These are phyloP conservation scores for Agraylea sexmaculata DNA, from an alignment of 1,140 invertebrate species.

Conservation along the genomic window DNA sequence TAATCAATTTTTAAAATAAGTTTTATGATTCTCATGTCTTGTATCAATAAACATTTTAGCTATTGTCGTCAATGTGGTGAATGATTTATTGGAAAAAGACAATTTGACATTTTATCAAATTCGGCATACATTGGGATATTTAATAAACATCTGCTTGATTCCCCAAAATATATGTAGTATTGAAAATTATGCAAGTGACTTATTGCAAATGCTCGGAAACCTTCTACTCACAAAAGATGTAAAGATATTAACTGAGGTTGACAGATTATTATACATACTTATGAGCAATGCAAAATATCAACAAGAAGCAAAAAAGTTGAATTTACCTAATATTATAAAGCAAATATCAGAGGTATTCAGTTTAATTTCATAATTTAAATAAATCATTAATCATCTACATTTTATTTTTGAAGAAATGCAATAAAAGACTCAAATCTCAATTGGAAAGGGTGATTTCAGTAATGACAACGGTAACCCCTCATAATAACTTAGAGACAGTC, in stretches of 20 bases:
- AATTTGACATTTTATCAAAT: conserved; percentile 15
- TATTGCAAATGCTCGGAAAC: conserved; percentile 11
- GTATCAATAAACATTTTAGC: conserved; percentile 11
- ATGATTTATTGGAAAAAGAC: conserved; percentile 13
- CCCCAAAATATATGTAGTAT: conserved; percentile 10
- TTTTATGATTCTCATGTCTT: neutral
- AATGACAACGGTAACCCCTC: conserved; percentile 11
- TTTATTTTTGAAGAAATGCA: conserved; percentile 12
- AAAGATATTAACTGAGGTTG: conserved; percentile 16
- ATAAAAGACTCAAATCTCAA: conserved; percentile 18
- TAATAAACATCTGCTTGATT: conserved; percentile 17
- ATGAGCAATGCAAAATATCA: conserved; percentile 19
- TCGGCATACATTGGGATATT: conserved; percentile 15
- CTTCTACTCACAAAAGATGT: conserved; percentile 17
- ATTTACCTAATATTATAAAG: conserved; percentile 10
- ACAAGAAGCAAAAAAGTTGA: conserved; percentile 15
- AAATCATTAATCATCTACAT: neutral
- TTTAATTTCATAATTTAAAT: neutral
- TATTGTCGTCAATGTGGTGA: conserved; percentile 16
- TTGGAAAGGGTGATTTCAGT: conserved; percentile 17
- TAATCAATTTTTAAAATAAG: neutral
- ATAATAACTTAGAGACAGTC: conserved; percentile 12
- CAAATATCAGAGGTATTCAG: conserved; percentile 13
- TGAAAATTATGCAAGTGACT: conserved; percentile 13
- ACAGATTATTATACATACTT: conserved; percentile 17